phyloP scores from a whole-genome alignment of 2,797 vertebrate species.

The Euthynnus affinis region DNA sequence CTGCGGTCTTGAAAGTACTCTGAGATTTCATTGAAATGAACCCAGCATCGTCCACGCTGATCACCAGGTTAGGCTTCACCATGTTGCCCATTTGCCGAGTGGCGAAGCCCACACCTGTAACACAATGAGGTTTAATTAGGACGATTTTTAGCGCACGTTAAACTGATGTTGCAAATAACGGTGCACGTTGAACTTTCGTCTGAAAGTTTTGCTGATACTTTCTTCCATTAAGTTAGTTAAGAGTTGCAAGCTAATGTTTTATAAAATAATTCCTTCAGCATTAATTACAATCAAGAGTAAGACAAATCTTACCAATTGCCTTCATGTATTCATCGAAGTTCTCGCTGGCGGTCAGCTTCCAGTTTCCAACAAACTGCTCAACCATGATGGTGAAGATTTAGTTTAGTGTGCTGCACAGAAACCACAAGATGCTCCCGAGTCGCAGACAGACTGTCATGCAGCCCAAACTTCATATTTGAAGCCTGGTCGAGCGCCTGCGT shows the following conservation, averaged over 20 bases:
- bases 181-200: neutral
- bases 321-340: conserved; percentile 96
- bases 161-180: neutral
- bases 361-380: conserved; percentile 90
- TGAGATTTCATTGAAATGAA: conserved; percentile 78
- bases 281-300: no score
- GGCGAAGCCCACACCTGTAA: conserved; percentile 84
- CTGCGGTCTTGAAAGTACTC: conserved; percentile 81
- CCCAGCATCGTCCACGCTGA: conserved; percentile 73
- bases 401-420: neutral
- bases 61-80: conserved; percentile 79
- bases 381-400: conserved; percentile 81
- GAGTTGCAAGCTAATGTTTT: no score
- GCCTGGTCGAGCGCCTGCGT: conserved; percentile 41
- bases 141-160: no score
- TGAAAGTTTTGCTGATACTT: no score
- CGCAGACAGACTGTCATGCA: accelerated
- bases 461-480: conserved; percentile 52
- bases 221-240: no score
- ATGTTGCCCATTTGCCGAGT: conserved; percentile 81
- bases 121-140: neutral
- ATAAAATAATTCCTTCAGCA: no score
- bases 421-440: neutral
- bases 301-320: conserved; percentile 86
- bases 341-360: conserved; percentile 91